Base-by-base conservation (phyloP, 1,140 invertebrate species). In the Aphidius gifuensis region DNA sequence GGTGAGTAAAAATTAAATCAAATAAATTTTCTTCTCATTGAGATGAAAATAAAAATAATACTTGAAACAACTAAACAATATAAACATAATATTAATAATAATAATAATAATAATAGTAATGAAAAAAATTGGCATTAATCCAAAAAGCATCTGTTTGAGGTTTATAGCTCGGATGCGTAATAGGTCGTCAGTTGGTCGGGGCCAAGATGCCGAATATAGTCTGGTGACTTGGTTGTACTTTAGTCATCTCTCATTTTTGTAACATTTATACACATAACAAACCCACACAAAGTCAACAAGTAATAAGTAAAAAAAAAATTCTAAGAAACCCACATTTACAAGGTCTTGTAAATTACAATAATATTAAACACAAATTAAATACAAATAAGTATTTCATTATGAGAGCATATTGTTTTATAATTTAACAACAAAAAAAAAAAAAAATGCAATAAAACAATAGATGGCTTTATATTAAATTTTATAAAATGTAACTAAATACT, bases 131-230 rank as follows among this genome's bases (percentile, higher is more conserved):
- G 65, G 65, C 60, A 60, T 40, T 39, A 53, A 53, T 58, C 61
- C 61, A 63, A 62, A 66, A 66, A 56, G 46, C 61, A 61, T 57
- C 16, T 40, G 61, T 59, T 63, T 42, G 51, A 59, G 61, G 50
- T 64, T 66, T 66, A 60, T 60, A 66, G 64, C 60, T 43, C 64
- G 61, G 48, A 59, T 32, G 23, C 23, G 23, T 32, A 32, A 32
- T 32, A 32, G 23, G 23, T 32, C 23, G 23, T 32, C 50, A 11
- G 51, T 60, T 38, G 42, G 23, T 58, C 11, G 51, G 46, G 42
- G 7, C 38, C 39, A 46, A 49, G 64, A 57, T 50, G 61, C 65
- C 61, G 65, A 66, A 66, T 66, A 66, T 66, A 66, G 65, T 66
- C 61, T 63, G 65, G 62, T 59, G 48, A 46, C 23, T 32, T 32